phyloP scores from a whole-genome alignment of 2,113 vertebrate species.

The Tretioscincus oriximinensis region DNA sequence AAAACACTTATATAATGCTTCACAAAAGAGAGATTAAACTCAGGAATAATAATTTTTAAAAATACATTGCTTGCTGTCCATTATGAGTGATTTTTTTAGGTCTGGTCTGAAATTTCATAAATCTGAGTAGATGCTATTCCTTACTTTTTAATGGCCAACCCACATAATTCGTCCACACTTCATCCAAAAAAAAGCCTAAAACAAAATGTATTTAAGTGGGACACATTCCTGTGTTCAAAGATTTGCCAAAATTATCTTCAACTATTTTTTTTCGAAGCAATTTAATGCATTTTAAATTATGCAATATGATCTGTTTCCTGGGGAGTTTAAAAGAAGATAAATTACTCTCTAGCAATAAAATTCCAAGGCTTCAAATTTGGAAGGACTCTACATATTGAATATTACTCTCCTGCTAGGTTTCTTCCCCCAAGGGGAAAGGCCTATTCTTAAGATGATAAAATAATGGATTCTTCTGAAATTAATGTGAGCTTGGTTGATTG shows the following conservation, averaged over 20 bases:
- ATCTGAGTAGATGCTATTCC: background rate
- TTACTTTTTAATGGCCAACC: background rate
- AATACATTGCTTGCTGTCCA: background rate
- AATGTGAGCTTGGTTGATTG: background rate
- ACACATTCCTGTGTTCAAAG: constrained; percentile 30
- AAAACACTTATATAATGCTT: too few relatives aligned
- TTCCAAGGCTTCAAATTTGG: constrained; percentile 27
- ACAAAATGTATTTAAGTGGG: background rate
- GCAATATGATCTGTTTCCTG: constrained; percentile 44
- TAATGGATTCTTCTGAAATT: background rate
- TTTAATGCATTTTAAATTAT: constrained; percentile 41
- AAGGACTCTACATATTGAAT: constrained; percentile 20
- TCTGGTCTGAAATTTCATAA: background rate
- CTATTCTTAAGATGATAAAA: background rate
- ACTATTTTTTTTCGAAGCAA: constrained; percentile 18
- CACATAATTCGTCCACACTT: background rate
- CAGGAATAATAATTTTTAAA: too few relatives aligned
- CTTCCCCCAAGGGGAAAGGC: background rate
- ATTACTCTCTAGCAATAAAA: constrained; percentile 39
- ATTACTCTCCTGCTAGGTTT: constrained; percentile 28
- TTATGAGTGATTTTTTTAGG: background rate
- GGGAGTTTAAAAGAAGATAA: constrained; percentile 33
- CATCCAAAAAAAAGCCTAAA: background rate
- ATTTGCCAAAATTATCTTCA: constrained; percentile 27
- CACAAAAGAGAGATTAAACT: too few relatives aligned